These are phyloP conservation scores for Spodoptera frugiperda DNA, from an alignment of 1,140 invertebrate genomes.

Conservation along the genomic window DNA sequence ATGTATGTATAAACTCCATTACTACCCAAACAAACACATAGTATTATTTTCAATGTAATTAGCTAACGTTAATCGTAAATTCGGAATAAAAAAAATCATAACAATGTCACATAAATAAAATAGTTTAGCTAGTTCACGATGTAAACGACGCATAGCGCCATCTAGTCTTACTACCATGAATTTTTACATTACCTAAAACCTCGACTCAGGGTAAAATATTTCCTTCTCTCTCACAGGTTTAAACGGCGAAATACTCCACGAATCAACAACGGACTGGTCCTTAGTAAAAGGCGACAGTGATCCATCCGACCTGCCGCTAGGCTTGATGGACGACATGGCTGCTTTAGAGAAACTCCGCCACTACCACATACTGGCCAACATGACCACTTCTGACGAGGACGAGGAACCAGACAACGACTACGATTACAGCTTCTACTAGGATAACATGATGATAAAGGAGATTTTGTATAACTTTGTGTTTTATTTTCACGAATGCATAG, in stretches of 20 bases:
- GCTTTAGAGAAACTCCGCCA: conserved; percentile 68
- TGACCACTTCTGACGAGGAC: conserved; percentile 63
- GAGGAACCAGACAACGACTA: conserved; percentile 70
- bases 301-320: conserved; percentile 54
- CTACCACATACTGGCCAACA: conserved; percentile 68
- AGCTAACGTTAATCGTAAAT: too few species aligned
- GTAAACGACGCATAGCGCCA: too few species aligned
- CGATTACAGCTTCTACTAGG: conserved; percentile 77
- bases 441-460: conserved; percentile 55
- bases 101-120: too few species aligned
- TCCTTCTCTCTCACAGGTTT: conserved; percentile 56
- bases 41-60: too few species aligned
- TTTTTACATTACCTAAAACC: too few species aligned
- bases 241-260: conserved; percentile 63
- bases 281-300: conserved; percentile 62
- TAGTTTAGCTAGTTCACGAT: too few species aligned
- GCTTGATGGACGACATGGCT: conserved; percentile 62
- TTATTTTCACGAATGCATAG: background rate
- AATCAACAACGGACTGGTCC: conserved; percentile 70
- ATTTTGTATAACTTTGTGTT: conserved; percentile 7
- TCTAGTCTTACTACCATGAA: too few species aligned
- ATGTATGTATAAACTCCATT: too few species aligned
- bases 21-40: too few species aligned
- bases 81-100: background rate
- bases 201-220: background rate